A percentile compares a stretch with the other conserved stretches of the same genome.
These are phyloP conservation scores for Uria aalge DNA, from an alignment of 2,113 vertebrate species.

Conservation along the genomic window DNA sequence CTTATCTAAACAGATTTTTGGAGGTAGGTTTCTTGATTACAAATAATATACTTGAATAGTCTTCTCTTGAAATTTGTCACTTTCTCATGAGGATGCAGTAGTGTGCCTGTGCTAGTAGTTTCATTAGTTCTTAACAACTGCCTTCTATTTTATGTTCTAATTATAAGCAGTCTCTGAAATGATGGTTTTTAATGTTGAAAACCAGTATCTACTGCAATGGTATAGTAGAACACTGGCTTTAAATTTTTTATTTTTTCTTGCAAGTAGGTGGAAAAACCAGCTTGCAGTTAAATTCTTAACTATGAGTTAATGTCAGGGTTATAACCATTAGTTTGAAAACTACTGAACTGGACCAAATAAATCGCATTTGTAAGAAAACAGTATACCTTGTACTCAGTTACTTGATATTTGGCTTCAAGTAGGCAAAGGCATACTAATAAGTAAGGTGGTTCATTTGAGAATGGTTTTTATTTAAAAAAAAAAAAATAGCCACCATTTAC, in stretches of 20 bases:
- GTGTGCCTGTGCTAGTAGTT: neutral
- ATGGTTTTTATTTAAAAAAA: neutral
- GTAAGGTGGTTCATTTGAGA: neutral
- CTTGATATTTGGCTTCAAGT: neutral
- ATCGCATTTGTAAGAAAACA: neutral
- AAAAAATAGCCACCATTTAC: rapidly evolving
- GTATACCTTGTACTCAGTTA: neutral
- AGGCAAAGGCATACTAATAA: neutral
- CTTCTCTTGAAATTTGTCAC: neutral
- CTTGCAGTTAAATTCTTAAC: neutral
- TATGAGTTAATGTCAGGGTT: neutral
- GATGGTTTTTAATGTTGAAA: neutral
- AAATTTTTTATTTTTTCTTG: neutral
- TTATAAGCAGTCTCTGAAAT: neutral
- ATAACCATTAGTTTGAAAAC: neutral
- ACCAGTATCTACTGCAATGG: neutral
- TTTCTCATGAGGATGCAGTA: neutral
- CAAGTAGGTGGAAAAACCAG: neutral
- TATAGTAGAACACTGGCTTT: neutral
- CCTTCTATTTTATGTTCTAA: neutral
- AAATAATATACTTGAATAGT: neutral
- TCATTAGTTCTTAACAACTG: no score
- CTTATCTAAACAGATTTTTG: neutral
- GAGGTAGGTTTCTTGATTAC: neutral
- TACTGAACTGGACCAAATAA: neutral